Base-by-base conservation (phyloP, 2,797 vertebrate genomes). In the Corythornis leucogaster region DNA sequence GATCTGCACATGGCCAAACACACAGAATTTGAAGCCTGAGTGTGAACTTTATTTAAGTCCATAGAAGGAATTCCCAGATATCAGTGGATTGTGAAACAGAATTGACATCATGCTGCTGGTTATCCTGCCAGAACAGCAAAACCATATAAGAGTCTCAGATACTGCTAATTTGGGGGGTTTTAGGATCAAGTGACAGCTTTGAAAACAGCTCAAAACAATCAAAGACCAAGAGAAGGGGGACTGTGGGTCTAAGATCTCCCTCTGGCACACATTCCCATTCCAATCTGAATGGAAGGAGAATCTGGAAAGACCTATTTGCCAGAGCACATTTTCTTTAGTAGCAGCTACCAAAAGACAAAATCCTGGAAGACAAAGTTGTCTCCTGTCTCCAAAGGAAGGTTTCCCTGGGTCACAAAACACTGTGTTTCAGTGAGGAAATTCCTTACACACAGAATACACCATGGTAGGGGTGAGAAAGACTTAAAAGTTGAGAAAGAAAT, bases 91-190 rank as follows among this genome's bases (percentile, higher is more conserved):
- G 3, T 45, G 25, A 53, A 79, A 57, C 33, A 57, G 6, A 58
- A 75, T 24, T 31, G 24, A 30, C 4, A 48, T 4, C 8, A 51
- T 40, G 11, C 6, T 74, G 6, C 28, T 55, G 11, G 5, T 80
- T 87, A 42, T 82, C 45, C 7, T 46, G 18, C 30, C 21, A 80
- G 64, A 87, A 70, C 3, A 77, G 5, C 6, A 64, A 88, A 84
- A 70, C 4, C 1, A 1, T n/a, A 13, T 15, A 50, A 28, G 2
- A 25, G 11, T 28, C 11, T 22, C n/a, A n/a, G 25, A 12, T 35
- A 58, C 63, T 57, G 7, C 2, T 46, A 50, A 48, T 3, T 12
- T 48, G 14, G 4, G 5, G 6, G 61, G 28, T 84, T 77, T 55
- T 59, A 20, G 26, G 26, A 57, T 45, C 2, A 0, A 38, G 26